Evolutionary conservation across 1,140 invertebrate genomes (phyloP).

Genomic region (Episyrphus balteatus): DNA sequence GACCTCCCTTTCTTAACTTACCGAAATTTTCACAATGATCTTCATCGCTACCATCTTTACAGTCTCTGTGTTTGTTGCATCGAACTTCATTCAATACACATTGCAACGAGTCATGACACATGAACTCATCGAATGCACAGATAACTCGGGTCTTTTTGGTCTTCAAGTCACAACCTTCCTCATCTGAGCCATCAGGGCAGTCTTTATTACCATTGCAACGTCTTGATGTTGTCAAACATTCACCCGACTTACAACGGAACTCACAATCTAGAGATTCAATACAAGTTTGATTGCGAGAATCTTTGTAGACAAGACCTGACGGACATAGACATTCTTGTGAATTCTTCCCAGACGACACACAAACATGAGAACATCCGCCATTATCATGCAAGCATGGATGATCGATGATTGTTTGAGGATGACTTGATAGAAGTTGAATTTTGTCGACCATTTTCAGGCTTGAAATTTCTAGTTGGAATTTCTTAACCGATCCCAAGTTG

Average conservation of each 20-base stretch:
- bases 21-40: slow-evolving; percentile 42
- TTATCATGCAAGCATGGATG: slow-evolving; percentile 52
- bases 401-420: slow-evolving; percentile 6
- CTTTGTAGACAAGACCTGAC: slow-evolving; percentile 39
- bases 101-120: slow-evolving; percentile 42
- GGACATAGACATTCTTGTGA: slow-evolving; percentile 49
- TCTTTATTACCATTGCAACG: slow-evolving; percentile 60
- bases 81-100: slow-evolving; percentile 40
- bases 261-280: slow-evolving; percentile 38
- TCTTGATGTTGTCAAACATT: slow-evolving; percentile 51
- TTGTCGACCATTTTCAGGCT: slow-evolving; percentile 5
- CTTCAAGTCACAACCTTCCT: slow-evolving; percentile 45
- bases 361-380: slow-evolving; percentile 63
- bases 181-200: slow-evolving; percentile 56
- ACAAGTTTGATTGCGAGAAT: slow-evolving; percentile 42
- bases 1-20: slow-evolving; percentile 10
- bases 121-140: slow-evolving; percentile 47
- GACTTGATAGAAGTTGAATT: slow-evolving; percentile 17
- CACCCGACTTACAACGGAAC: slow-evolving; percentile 44
- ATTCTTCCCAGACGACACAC: slow-evolving; percentile 37
- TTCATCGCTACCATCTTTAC: slow-evolving; percentile 66
- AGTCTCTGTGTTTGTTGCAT: slow-evolving; percentile 66
- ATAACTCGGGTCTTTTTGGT: slow-evolving; percentile 22
- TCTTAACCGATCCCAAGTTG: slow-evolving; percentile 24
- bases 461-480: slow-evolving; percentile 17